Percentiles rank a stretch among this genome's conserved stretches.
phyloP scores from a whole-genome alignment of 2,888 invertebrate species.

The Cephalotes varians region DNA sequence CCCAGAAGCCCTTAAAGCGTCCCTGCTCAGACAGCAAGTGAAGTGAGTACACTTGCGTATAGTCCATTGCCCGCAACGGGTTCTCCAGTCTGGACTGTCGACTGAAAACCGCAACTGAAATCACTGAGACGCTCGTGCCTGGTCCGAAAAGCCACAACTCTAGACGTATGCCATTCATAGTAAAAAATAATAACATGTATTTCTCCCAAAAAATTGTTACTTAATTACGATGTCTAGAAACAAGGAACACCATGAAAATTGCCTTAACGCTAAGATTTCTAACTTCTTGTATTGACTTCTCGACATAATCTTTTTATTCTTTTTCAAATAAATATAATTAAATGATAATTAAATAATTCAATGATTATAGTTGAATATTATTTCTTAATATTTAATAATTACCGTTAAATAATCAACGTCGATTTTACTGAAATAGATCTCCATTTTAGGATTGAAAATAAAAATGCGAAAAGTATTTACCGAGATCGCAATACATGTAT shows the following conservation, averaged over 20 bases:
- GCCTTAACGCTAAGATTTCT: neutral
- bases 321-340: neutral
- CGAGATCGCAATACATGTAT: neutral
- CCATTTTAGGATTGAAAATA: neutral
- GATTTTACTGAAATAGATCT: neutral
- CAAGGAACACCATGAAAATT: neutral
- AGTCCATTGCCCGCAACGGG: constrained; percentile 56
- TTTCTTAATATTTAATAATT: constrained; percentile 3
- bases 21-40: constrained; percentile 63
- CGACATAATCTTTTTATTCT: neutral
- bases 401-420: neutral
- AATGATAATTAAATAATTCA: neutral
- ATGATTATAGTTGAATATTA: neutral
- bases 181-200: constrained; percentile 1
- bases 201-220: neutral
- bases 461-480: too few relatives aligned
- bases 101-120: constrained; percentile 35
- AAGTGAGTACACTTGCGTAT: constrained; percentile 59
- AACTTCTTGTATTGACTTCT: neutral
- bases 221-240: neutral
- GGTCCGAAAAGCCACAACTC: constrained; percentile 8
- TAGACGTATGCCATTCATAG: neutral
- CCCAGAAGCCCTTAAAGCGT: constrained; percentile 69
- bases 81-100: constrained; percentile 47
- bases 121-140: neutral